Evolutionary conservation across 1,140 invertebrate genomes (phyloP), one percentile per base, ranked within the genome.

Genomic region (Drosophila erecta): DNA sequence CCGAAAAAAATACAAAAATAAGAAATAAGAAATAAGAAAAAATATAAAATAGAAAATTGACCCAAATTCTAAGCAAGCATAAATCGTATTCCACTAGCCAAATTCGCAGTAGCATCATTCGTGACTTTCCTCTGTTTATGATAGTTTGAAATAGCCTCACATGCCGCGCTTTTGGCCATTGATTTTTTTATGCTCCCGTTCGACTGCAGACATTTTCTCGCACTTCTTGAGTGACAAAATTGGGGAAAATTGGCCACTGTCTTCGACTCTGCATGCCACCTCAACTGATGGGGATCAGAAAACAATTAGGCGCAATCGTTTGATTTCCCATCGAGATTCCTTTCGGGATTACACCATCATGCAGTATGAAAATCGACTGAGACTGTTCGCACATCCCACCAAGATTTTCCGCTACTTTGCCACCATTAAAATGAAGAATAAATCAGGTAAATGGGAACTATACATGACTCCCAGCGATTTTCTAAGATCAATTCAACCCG

Each of bases 401-500:
- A 86, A 86, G 55, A 51, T 86, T 1, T 86, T 86, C 14, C 47
- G 55, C 1, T 86, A 86, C 38, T 86, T 86, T 53, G 83, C 83
- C 10, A 79, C 83, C 12, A 69, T 86, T 2, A 78, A 72, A 33
- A 69, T 71, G 44, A 37, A 30, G 14, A 67, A 56, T 17, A 38
- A 46, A 0, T n/a, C 41, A 0, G 83, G 62, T 1, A 44, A 46
- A 1, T 62, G 40, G 56, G 71, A 79, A 17, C 35, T 87, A 1
- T 79, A 33, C 17, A 87, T 81, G 83, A 81, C 83, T 1, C 78
- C 83, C 2, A 1, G 22, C 5, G 83, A 86, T 33, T 86, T 86
- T 20, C 2, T 86, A 6, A 83, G 83, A 33, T 64, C 83, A 1
- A 40, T 76, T 12, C 43, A 58, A 30, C 75, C 81, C 2, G 66